A percentile compares a stretch with the other conserved stretches of the same genome.
phyloP scores from a whole-genome alignment of 2,888 invertebrate species.

The Clostera curtula region DNA sequence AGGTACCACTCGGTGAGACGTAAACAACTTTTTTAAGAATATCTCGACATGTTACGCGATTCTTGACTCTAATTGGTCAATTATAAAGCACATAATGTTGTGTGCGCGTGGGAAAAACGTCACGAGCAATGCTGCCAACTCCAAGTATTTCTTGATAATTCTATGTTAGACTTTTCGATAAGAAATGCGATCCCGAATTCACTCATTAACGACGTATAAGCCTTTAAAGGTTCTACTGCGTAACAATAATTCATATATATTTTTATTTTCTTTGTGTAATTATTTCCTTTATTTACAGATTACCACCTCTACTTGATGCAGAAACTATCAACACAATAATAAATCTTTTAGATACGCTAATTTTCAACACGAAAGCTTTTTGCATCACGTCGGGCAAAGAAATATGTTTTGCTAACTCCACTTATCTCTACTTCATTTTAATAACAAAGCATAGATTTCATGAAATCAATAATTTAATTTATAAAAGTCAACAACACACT shows the following conservation, averaged over 20 bases:
- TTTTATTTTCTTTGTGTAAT: neutral
- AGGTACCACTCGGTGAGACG: too few relatives aligned
- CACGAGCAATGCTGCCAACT: too few relatives aligned
- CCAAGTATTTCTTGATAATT: too few relatives aligned
- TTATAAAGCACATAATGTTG: too few relatives aligned
- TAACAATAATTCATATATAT: neutral
- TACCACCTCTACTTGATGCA: constrained; percentile 24
- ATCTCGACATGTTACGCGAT: too few relatives aligned
- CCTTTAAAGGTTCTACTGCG: too few relatives aligned
- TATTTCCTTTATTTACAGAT: constrained; percentile 26
- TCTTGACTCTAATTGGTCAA: too few relatives aligned
- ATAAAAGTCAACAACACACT: constrained; percentile 12
- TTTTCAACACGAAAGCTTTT: constrained; percentile 21
- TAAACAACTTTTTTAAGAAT: too few relatives aligned
- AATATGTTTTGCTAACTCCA: constrained; percentile 35
- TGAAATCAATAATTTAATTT: constrained; percentile 2
- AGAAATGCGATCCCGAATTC: too few relatives aligned
- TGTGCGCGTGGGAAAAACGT: too few relatives aligned
- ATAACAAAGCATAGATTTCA: constrained; percentile 2
- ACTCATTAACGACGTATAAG: too few relatives aligned
- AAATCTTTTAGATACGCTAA: constrained; percentile 20
- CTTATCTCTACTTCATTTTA: constrained; percentile 14
- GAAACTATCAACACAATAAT: constrained; percentile 20
- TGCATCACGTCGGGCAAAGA: constrained; percentile 33
- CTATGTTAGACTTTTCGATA: too few relatives aligned